These are phyloP conservation scores for Ischnura elegans DNA, from an alignment of 2,888 invertebrate species.

Conservation along the genomic window DNA sequence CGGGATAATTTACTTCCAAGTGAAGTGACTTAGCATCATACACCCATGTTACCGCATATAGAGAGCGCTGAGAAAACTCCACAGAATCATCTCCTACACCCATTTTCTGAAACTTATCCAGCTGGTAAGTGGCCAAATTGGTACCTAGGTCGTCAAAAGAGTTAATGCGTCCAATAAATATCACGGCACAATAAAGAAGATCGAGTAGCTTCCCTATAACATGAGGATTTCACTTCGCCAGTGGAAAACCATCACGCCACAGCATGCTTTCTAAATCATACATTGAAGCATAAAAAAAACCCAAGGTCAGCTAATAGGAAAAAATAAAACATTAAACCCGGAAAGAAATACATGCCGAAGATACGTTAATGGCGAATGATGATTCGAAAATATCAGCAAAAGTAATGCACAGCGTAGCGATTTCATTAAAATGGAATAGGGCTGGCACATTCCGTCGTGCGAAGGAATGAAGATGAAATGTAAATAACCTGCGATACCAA, in stretches of 20 bases:
- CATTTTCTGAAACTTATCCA: background rate
- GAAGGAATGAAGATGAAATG: too few species aligned
- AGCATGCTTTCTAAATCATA: background rate
- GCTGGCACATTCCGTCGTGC: too few species aligned
- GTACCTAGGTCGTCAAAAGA: background rate
- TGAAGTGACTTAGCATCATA: background rate
- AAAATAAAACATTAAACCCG: background rate
- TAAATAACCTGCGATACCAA: too few species aligned
- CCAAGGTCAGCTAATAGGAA: background rate
- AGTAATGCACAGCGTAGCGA: too few species aligned
- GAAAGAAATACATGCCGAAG: background rate
- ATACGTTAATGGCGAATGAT: too few species aligned
- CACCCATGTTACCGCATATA: background rate
- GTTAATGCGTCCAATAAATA: background rate
- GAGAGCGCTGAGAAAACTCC: background rate
- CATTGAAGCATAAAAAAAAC: background rate
- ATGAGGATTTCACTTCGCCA: background rate
- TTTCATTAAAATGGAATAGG: too few species aligned
- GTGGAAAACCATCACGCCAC: background rate
- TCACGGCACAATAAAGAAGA: background rate
- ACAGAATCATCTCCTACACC: background rate
- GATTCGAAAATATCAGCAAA: too few species aligned
- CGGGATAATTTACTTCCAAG: background rate
- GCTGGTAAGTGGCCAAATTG: slow-evolving; percentile 19
- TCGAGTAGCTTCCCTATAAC: background rate